phyloP scores from a whole-genome alignment of 2,888 invertebrate genomes.

The Boloria selene region DNA sequence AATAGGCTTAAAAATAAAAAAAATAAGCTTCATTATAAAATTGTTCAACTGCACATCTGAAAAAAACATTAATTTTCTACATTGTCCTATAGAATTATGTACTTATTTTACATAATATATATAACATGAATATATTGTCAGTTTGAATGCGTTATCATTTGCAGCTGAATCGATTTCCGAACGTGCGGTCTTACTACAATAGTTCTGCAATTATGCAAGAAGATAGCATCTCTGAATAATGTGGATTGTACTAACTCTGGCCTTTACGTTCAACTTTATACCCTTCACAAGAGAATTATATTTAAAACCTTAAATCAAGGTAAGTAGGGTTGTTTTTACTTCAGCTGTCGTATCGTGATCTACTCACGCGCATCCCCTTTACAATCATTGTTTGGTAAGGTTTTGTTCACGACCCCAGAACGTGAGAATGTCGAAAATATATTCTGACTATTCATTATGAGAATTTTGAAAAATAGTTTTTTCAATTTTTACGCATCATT shows the following conservation, averaged over 20 bases:
- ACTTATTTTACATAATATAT: too few relatives aligned
- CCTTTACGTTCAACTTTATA: slow-evolving; percentile 1
- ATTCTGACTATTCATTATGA: slow-evolving; percentile 11
- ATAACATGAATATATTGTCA: background rate
- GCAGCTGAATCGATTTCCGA: slow-evolving; percentile 20
- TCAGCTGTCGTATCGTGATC: background rate
- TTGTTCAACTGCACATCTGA: too few relatives aligned
- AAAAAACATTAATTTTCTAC: too few relatives aligned
- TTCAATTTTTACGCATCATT: slow-evolving; percentile 14
- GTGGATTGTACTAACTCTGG: slow-evolving; percentile 31
- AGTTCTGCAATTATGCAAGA: slow-evolving; percentile 30
- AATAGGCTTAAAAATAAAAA: too few relatives aligned
- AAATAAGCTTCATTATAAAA: too few relatives aligned
- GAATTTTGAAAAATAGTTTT: slow-evolving; percentile 1
- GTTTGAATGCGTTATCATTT: background rate
- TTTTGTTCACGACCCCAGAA: slow-evolving; percentile 8
- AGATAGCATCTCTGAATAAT: slow-evolving; percentile 35
- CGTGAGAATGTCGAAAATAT: slow-evolving; percentile 34
- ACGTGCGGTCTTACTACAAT: slow-evolving; percentile 23
- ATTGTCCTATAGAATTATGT: too few relatives aligned
- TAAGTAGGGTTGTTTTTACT: background rate
- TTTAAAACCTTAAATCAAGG: background rate
- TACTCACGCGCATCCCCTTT: slow-evolving; percentile 33
- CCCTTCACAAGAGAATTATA: background rate
- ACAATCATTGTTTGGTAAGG: slow-evolving; percentile 17